phyloP scores from a whole-genome alignment of 2,797 vertebrate species.

The Rhinichthys osculus region DNA sequence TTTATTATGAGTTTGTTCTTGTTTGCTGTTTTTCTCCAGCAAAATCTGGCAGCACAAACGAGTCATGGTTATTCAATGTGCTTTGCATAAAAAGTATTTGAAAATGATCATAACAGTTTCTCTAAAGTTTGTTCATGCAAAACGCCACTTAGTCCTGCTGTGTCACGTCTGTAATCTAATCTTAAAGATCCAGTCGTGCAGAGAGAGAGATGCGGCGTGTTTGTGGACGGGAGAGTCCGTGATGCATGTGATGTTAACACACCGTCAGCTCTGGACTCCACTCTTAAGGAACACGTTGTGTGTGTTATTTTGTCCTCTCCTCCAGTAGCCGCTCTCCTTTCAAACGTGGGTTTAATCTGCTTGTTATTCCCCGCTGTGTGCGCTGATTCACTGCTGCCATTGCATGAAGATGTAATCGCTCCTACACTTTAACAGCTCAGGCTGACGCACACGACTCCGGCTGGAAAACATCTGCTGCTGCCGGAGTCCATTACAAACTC shows the following conservation, averaged over 20 bases:
- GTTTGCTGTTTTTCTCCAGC: neutral
- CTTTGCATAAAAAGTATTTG: neutral
- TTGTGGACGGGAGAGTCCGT: neutral
- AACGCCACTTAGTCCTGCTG: neutral
- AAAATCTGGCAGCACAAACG: neutral
- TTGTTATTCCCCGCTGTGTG: constrained; percentile 28
- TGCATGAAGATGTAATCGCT: constrained; percentile 47
- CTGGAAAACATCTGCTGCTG: constrained; percentile 22
- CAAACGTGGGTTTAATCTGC: neutral
- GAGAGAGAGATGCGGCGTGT: neutral
- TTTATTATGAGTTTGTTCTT: neutral
- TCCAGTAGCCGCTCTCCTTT: neutral
- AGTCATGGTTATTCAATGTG: neutral
- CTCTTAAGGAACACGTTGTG: neutral
- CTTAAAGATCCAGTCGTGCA: neutral
- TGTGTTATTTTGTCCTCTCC: neutral
- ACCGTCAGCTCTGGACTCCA: neutral
- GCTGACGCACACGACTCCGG: constrained; percentile 28
- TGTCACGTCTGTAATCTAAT: neutral
- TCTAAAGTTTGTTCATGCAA: neutral
- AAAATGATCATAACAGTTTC: neutral
- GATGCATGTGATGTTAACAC: neutral
- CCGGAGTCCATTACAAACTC: constrained; percentile 12
- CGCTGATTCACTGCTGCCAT: constrained; percentile 49
- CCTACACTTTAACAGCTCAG: constrained; percentile 39